Base-by-base conservation (phyloP, 2,797 vertebrate genomes). In the Thamnophis elegans region DNA sequence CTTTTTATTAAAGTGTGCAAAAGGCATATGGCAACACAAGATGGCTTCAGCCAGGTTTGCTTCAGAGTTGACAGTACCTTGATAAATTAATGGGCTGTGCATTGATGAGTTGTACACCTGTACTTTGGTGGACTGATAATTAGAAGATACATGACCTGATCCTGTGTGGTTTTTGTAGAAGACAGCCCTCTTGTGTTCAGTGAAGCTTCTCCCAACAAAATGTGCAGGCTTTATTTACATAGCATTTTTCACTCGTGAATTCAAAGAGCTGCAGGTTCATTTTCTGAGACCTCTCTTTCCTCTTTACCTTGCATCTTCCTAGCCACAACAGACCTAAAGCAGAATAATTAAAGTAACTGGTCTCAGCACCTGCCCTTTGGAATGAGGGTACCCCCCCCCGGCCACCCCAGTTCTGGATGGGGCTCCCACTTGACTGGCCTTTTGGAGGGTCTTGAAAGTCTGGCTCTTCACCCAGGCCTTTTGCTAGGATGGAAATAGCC, bases 1-100 rank as follows among this genome's bases (percentile, higher is more conserved):
- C 25, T 78, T 58, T 92, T 68, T 85, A 90, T 92, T 86, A 54
- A 86, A 4, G 6, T 62, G 51, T 88, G 89, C 89, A 93, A 93
- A 91, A 56, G 25, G 25, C 56, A 54, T 56, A n/a, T 68, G n/a
- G 55, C 55, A 56, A 16, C 14, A 56, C 4, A 56, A 56, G 14
- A 56, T 56, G 55, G 55, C 55, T 56, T 56, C 55, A 56, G 55
- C 55, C 55, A 56, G 14, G 14, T 56, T 56, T 56, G 55, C 55
- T 56, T 56, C 55, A 56, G 55, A 56, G 55, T 18, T 56, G 55
- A 18, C 14, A 56, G 65, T 32, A 93, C 55, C 92, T 55, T 26
- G 65, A 78, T 78, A 78, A 42, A 78, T 22, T 42, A 7, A 32
- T 73, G 18, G 18, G 36, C 73, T 78, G 73, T 42, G 36, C 73